A percentile compares a stretch with the other conserved stretches of the same genome.
These are phyloP conservation scores for Suricata suricatta DNA, from an alignment of 2,113 vertebrate species.

Conservation along the genomic window DNA sequence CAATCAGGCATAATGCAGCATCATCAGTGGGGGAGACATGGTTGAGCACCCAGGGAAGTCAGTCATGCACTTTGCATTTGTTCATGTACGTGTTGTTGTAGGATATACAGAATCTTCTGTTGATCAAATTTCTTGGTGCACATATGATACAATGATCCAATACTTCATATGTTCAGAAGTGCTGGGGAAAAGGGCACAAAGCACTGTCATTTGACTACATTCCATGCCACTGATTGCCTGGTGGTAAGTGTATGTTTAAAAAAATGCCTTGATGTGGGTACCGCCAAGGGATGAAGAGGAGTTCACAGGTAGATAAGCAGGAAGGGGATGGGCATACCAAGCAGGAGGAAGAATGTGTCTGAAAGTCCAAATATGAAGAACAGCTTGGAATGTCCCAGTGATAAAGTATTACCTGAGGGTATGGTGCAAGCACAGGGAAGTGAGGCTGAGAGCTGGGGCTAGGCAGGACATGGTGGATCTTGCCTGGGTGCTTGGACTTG, in stretches of 20 bases:
- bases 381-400: background rate
- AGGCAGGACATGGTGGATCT: background rate
- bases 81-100: background rate
- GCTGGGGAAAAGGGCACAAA: background rate
- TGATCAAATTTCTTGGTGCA: background rate
- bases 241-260: background rate
- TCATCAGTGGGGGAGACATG: rapidly evolving
- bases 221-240: background rate
- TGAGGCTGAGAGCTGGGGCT: background rate
- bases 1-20: background rate
- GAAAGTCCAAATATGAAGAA: background rate
- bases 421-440: background rate
- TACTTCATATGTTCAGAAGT: background rate
- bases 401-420: background rate
- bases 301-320: background rate
- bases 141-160: background rate
- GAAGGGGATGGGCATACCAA: background rate
- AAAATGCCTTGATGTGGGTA: background rate
- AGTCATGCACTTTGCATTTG: background rate
- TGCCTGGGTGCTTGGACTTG: background rate
- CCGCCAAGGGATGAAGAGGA: background rate
- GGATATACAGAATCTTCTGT: background rate
- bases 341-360: background rate
- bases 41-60: background rate
- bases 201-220: background rate